Base-by-base conservation (phyloP, 2,113 vertebrate species). In the Motacilla alba region DNA sequence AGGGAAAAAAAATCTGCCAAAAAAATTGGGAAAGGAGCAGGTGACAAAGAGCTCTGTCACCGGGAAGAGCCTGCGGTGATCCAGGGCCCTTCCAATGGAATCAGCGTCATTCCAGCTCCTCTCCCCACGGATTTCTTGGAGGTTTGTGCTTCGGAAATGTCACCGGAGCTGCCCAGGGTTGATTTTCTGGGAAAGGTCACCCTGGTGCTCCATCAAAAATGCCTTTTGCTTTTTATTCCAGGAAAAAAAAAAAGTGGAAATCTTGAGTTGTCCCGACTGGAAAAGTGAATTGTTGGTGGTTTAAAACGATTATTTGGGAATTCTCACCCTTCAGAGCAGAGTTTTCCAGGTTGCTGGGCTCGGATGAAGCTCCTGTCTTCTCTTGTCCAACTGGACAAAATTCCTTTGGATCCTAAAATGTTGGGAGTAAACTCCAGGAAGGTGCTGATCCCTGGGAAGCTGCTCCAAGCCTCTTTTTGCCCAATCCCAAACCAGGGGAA, bases 241-340 rank as follows among this genome's bases (percentile, higher is more conserved):
- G 1, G 10, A 27, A 33, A 41, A 62, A 33, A 41, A 62, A 62
- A 64, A 78, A 17, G 18, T 28, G 37, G 47, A 28, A n/a, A 52
- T 52, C 18, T 43, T 16, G 30, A 43, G 30, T n/a, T 22, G 46
- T 52, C 37, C 46, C 4, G 0, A 10, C 3, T 63, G 47, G 30
- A 8, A 52, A 22, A 63, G 27, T 5, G 8, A 62, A 52, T 16
- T 0, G 2, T 47, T 35, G 55, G n/a, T 2, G 28, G 22, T 63
- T 27, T 41, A 26, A 12, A 4, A 24, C 1, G 8, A 41, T 33
- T 53, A 17, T 53, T 64, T 28, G 50, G 77, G 50, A 67, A 56
- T 56, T 46, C 9, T 82, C 35, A 10, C 6, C 41, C 24, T 52
- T 30, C 0, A 10, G 24, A 62, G 31, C 0, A 0, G 66, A 35